Percentiles rank a stretch among this genome's conserved stretches.
Conservation (phyloP, 1,140 invertebrate species). For the Drosophila hydei region DNA sequence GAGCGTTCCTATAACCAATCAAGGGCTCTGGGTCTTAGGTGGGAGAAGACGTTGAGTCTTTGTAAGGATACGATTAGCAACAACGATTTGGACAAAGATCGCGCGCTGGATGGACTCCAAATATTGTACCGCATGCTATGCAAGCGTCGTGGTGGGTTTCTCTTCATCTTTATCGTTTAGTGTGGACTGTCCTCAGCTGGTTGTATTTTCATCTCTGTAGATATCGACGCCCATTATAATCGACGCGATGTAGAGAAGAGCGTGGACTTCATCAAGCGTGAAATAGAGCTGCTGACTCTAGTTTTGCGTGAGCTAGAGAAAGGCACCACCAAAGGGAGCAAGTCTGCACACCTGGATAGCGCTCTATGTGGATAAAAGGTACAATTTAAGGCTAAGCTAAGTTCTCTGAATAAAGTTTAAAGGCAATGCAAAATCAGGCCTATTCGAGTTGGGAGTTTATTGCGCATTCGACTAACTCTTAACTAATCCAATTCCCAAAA, state of each 20-base stretch:
- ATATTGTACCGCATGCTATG: slow-evolving; percentile 58
- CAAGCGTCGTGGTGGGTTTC: slow-evolving; percentile 57
- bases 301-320: slow-evolving; percentile 47
- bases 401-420: slow-evolving; percentile 14
- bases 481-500: slow-evolving; percentile 20
- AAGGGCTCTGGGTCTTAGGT: slow-evolving; percentile 57
- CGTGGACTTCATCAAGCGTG: slow-evolving; percentile 49
- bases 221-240: slow-evolving; percentile 26
- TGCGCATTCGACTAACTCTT: slow-evolving; percentile 28
- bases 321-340: slow-evolving; percentile 3
- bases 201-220: not conserved
- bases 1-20: slow-evolving; percentile 67
- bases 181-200: not conserved
- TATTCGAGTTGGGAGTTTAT: not conserved
- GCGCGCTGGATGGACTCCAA: slow-evolving; percentile 62
- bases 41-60: slow-evolving; percentile 63
- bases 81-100: slow-evolving; percentile 60
- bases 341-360: slow-evolving; percentile 12
- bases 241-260: slow-evolving; percentile 43
- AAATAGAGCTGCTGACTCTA: slow-evolving; percentile 32
- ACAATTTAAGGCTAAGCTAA: not conserved
- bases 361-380: slow-evolving; percentile 9
- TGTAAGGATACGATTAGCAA: slow-evolving; percentile 59
- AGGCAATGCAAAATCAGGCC: not conserved
- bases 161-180: not conserved